Evolutionary conservation across 2,888 invertebrate genomes (phyloP).

Genomic region (Brachyptera risi): DNA sequence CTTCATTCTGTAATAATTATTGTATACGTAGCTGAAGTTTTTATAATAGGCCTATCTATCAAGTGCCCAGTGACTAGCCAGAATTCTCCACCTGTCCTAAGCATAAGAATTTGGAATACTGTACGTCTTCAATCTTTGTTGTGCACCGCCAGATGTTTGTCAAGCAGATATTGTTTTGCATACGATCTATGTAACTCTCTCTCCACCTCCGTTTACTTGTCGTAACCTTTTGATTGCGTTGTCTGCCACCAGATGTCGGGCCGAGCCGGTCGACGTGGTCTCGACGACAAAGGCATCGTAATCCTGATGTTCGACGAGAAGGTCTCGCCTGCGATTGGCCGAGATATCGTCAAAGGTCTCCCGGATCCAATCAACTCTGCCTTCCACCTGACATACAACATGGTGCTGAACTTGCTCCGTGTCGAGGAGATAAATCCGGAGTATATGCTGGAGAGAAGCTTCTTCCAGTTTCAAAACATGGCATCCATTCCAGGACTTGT

Average conservation of each 20-base stretch:
- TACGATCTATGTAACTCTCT: too few species aligned
- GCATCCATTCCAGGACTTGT: slow-evolving; percentile 86
- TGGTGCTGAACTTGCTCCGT: slow-evolving; percentile 93
- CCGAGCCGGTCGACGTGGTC: slow-evolving; percentile 92
- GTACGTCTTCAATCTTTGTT: too few species aligned
- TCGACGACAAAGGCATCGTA: slow-evolving; percentile 96
- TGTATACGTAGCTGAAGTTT: too few species aligned
- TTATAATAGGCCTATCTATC: too few species aligned
- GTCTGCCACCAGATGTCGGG: slow-evolving; percentile 99
- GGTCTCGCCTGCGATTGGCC: slow-evolving; percentile 64
- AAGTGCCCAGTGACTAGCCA: too few species aligned
- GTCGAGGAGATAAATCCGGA: slow-evolving; percentile 99
- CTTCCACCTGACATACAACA: slow-evolving; percentile 98
- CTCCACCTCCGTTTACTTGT: too few species aligned
- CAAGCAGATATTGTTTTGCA: too few species aligned
- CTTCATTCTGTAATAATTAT: too few species aligned
- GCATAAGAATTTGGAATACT: too few species aligned
- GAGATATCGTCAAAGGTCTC: slow-evolving; percentile 79
- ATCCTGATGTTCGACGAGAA: slow-evolving; percentile 98
- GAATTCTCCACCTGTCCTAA: too few species aligned
- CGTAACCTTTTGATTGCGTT: too few species aligned
- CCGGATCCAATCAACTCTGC: slow-evolving; percentile 98
- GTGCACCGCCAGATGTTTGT: too few species aligned
- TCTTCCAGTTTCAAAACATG: slow-evolving; percentile 99
- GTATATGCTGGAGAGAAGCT: slow-evolving; percentile 97